Conservation (phyloP, 2,113 vertebrate genomes). For the Paradoxurus hermaphroditus region DNA sequence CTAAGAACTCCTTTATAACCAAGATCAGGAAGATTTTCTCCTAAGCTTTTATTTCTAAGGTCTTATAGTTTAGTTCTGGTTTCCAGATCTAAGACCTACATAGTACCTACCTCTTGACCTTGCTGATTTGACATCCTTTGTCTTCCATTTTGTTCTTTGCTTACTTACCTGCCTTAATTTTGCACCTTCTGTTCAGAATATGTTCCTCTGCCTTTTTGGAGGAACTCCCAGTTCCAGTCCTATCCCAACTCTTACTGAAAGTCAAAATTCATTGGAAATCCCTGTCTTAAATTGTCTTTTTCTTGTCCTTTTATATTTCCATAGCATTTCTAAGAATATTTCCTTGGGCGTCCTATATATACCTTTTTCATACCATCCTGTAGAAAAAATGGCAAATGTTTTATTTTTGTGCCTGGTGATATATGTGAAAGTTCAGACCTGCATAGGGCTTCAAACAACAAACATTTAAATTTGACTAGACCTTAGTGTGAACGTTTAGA, state of each 20-base stretch:
- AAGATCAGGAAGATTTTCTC: background rate
- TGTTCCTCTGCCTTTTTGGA: background rate
- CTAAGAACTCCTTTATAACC: background rate
- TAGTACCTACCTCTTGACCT: background rate
- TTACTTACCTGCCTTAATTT: background rate
- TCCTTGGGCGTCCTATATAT: background rate
- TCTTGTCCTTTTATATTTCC: background rate
- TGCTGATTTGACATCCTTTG: background rate
- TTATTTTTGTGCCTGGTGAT: conserved; percentile 1
- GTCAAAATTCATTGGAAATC: background rate
- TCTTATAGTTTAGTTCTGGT: background rate
- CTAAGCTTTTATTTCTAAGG: background rate
- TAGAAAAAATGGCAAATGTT: background rate
- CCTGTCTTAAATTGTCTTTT: background rate
- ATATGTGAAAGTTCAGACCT: background rate
- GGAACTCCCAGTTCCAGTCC: background rate
- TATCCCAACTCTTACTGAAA: background rate
- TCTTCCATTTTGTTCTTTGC: background rate
- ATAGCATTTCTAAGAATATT: background rate
- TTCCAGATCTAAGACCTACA: background rate
- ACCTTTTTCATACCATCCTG: background rate
- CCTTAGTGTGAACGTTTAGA: background rate
- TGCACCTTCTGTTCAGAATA: background rate
- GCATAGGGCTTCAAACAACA: background rate
- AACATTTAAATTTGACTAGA: background rate